These are phyloP conservation scores for Pemphredon lugubris DNA, from an alignment of 2,888 invertebrate species.

Conservation along the genomic window DNA sequence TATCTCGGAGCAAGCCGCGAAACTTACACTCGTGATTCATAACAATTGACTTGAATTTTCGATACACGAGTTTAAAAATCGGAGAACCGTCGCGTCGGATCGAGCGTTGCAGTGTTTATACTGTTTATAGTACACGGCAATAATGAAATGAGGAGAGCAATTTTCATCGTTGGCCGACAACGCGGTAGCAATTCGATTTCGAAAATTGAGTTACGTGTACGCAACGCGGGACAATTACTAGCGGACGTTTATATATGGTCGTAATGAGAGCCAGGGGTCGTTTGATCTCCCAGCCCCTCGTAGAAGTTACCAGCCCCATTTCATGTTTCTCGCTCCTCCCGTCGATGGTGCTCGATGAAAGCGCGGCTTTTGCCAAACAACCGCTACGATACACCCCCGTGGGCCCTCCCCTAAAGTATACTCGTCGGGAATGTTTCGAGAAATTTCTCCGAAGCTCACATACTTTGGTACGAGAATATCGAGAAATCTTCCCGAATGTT, in stretches of 20 bases:
- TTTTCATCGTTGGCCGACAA: constrained; percentile 7
- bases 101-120: too few relatives aligned
- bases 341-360: constrained; percentile 16
- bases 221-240: constrained; percentile 45
- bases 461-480: too few relatives aligned
- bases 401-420: neutral
- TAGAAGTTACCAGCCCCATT: constrained; percentile 24
- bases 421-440: neutral
- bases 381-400: neutral
- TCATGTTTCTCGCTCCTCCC: constrained; percentile 25
- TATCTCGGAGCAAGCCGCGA: too few relatives aligned
- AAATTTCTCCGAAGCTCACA: too few relatives aligned
- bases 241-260: constrained; percentile 60
- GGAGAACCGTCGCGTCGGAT: too few relatives aligned
- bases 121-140: neutral
- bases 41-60: too few relatives aligned
- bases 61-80: too few relatives aligned
- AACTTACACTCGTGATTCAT: too few relatives aligned
- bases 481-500: too few relatives aligned
- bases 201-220: constrained; percentile 51
- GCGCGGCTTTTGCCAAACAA: constrained; percentile 2
- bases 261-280: constrained; percentile 52
- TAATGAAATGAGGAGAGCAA: constrained; percentile 12
- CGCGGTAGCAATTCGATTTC: constrained; percentile 53
- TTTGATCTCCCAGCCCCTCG: constrained; percentile 56